Evolutionary conservation across 2,888 invertebrate species (phyloP).

Genomic region (Zele albiditarsus): DNA sequence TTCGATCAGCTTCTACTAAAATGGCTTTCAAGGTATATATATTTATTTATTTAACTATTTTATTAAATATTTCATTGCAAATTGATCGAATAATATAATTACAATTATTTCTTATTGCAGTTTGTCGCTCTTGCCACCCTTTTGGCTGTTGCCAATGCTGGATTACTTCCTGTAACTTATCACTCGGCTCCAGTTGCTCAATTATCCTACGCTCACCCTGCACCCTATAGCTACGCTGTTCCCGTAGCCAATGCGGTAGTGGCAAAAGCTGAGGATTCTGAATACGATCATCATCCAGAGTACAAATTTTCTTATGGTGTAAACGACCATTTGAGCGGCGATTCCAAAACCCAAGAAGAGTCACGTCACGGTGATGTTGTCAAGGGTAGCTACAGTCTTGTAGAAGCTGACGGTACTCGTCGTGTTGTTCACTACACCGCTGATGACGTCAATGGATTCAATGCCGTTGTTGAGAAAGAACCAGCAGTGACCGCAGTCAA

Average conservation of each 20-base stretch:
- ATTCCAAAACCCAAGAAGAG: slow-evolving; percentile 50
- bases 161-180: slow-evolving; percentile 41
- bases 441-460: slow-evolving; percentile 57
- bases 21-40: slow-evolving; percentile 27
- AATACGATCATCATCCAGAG: slow-evolving; percentile 44
- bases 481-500: slow-evolving; percentile 54
- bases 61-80: not conserved
- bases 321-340: slow-evolving; percentile 44
- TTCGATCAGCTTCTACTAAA: slow-evolving; percentile 4
- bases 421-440: slow-evolving; percentile 62
- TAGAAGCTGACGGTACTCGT: slow-evolving; percentile 51
- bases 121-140: slow-evolving; percentile 20
- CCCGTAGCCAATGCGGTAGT: slow-evolving; percentile 37
- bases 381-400: slow-evolving; percentile 48
- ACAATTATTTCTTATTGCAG: slow-evolving; percentile 2
- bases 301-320: slow-evolving; percentile 41
- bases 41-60: not conserved
- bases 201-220: slow-evolving; percentile 41
- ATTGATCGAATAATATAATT: not conserved
- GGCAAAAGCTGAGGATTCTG: slow-evolving; percentile 35
- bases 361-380: slow-evolving; percentile 49
- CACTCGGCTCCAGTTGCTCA: slow-evolving; percentile 58
- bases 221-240: slow-evolving; percentile 42
- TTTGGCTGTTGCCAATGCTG: slow-evolving; percentile 45
- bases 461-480: slow-evolving; percentile 66